Evolutionary conservation across 1,140 invertebrate species (phyloP), one percentile per base, ranked within the genome.

Genomic region (Orussus abietinus): DNA sequence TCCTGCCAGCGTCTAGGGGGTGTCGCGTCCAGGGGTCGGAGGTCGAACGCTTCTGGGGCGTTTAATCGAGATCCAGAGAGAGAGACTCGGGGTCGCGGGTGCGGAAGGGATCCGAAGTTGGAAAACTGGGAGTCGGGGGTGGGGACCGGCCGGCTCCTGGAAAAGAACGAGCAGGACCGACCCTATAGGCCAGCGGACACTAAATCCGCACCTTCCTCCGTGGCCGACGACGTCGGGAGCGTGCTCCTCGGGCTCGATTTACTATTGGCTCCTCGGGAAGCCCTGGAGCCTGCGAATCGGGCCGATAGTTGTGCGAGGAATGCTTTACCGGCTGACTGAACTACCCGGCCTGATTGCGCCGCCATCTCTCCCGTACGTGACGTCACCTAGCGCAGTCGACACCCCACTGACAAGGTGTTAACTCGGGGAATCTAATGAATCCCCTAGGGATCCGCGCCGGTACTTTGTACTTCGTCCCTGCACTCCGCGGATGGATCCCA

Each of bases 321-420:
- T n/a, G n/a, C 42, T 53, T 44, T 57, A 57, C 49, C 51, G 49
- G 45, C 30, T 42, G 46, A 41, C 35, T 44, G 49, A 57, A 55
- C 55, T 46, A 39, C 26, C 36, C 18, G 29, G 43, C 19, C 39
- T 52, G 55, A 59, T 59, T 55, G 55, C 55, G 26, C 55, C 46
- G 42, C 55, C 42, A 44, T 59, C 52, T 47, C 38, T 39, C 33
- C 43, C 43, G 47, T 49, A 55, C 57, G 57, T 55, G 57, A 55
- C 40, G 45, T 47, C 47, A 31, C 43, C 6, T 25, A n/a, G 22
- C n/a, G 22, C 6, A 7, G 6, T 25, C 22, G 22, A 7, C 22
- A 6, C 6, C 6, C 6, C n/a, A 6, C 6, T 25, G 22, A n/a
- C 22, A 25, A 25, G n/a, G 22, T 25, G 22, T 6, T 6, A 7